Percentiles rank a stretch among this genome's conserved stretches.
Conservation (phyloP, 2,113 vertebrate species). For the Cryptotis parvus region DNA sequence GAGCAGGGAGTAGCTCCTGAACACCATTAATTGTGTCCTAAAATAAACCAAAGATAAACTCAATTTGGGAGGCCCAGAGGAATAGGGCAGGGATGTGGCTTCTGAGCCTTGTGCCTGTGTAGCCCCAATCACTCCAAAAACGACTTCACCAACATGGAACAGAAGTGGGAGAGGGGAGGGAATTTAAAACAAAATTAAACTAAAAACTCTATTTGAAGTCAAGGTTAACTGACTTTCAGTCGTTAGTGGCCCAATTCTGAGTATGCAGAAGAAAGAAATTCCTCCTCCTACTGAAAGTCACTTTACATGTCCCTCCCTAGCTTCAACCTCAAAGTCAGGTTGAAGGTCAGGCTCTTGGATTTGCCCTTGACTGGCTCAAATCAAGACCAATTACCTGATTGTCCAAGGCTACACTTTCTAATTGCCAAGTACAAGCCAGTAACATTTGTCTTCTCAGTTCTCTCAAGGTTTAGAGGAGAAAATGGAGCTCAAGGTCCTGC, state of each 20-base stretch:
- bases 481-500: not conserved
- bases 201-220: conserved; percentile 37
- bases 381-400: not conserved
- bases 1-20: too few relatives aligned
- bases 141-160: too few relatives aligned
- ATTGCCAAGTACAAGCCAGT: not conserved
- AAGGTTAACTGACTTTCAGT: conserved; percentile 53
- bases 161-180: too few relatives aligned
- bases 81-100: too few relatives aligned
- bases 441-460: not conserved
- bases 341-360: not conserved
- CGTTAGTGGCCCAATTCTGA: not conserved
- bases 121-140: too few relatives aligned
- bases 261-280: not conserved
- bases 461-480: not conserved
- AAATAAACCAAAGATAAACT: too few relatives aligned
- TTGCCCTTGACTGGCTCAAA: not conserved
- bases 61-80: too few relatives aligned
- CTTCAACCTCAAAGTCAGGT: not conserved
- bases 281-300: not conserved
- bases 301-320: not conserved
- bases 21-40: too few relatives aligned
- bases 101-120: too few relatives aligned
- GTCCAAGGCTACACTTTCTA: not conserved
- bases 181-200: not conserved